Percentiles rank a stretch among this genome's conserved stretches.
These are phyloP conservation scores for Exocentrus adspersus DNA, from an alignment of 2,888 invertebrate species.

Conservation along the genomic window DNA sequence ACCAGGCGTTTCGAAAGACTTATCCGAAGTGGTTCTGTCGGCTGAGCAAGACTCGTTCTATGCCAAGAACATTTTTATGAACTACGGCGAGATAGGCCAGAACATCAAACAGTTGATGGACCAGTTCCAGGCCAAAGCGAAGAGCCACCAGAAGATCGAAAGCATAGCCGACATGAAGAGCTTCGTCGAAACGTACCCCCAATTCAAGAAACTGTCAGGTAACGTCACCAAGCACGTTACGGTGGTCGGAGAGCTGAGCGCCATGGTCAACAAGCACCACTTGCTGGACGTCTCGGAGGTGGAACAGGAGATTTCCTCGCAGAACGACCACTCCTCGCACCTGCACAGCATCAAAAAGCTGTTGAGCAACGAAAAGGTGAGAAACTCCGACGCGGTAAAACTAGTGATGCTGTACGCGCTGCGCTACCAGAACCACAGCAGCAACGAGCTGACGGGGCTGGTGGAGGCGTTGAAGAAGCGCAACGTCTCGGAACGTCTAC, in stretches of 20 bases:
- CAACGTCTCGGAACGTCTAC: conserved; percentile 73
- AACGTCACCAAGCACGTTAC: conserved; percentile 98
- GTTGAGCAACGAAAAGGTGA: conserved; percentile 74
- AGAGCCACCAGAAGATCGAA: conserved; percentile 96
- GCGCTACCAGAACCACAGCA: conserved; percentile 90
- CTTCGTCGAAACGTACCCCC: conserved; percentile 97
- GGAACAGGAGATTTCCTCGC: conserved; percentile 93
- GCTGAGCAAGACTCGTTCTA: conserved; percentile 98
- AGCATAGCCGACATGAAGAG: conserved; percentile 99
- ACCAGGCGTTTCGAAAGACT: conserved; percentile 64
- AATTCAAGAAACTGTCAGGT: conserved; percentile 96
- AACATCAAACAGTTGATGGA: conserved; percentile 98
- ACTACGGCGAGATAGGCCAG: conserved; percentile 98
- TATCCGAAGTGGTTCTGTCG: conserved; percentile 81
- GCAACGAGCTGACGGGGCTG: conserved; percentile 82
- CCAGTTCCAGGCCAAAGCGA: conserved; percentile 89
- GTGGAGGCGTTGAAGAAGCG: conserved; percentile 77
- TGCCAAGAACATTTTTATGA: conserved; percentile 91
- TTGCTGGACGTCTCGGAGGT: conserved; percentile 92
- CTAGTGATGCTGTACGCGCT: conserved; percentile 93
- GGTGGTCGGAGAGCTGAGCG: conserved; percentile 93
- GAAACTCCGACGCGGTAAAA: conserved; percentile 84
- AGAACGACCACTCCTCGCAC: conserved; percentile 83
- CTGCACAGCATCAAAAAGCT: conserved; percentile 81
- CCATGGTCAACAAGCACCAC: conserved; percentile 78